A percentile compares a stretch with the other conserved stretches of the same genome.
Evolutionary conservation across 1,140 invertebrate species (phyloP).

Genomic region (Drosophila pandora): DNA sequence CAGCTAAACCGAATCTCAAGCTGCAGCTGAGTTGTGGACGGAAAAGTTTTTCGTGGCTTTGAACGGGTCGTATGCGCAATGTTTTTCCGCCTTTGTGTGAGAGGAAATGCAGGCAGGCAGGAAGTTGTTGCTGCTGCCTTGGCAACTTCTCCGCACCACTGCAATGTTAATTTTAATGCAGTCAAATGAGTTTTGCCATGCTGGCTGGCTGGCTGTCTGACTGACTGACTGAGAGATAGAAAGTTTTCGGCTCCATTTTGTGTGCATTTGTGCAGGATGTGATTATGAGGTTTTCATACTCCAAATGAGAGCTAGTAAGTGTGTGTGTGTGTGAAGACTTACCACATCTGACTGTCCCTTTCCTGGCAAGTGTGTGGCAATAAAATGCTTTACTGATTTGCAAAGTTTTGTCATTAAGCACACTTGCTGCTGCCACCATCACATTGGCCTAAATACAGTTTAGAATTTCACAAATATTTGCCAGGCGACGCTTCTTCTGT

Average conservation of each 20-base stretch:
- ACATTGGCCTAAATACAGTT: slow-evolving; percentile 59
- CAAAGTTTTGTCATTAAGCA: slow-evolving; percentile 79
- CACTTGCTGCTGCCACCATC: slow-evolving; percentile 53
- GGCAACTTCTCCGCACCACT: slow-evolving; percentile 14
- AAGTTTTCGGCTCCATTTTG: slow-evolving; percentile 48
- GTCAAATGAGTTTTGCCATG: slow-evolving; percentile 68
- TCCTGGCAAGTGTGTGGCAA: slow-evolving; percentile 47
- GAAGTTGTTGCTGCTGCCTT: slow-evolving; percentile 47
- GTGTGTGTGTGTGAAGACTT: slow-evolving; percentile 25
- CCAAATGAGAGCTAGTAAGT: slow-evolving; percentile 27
- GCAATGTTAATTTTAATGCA: slow-evolving; percentile 74
- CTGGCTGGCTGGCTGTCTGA: slow-evolving; percentile 14
- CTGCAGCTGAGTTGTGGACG: slow-evolving; percentile 7
- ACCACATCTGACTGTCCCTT: not conserved
- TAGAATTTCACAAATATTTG: slow-evolving; percentile 74
- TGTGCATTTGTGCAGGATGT: slow-evolving; percentile 55
- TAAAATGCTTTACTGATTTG: slow-evolving; percentile 78
- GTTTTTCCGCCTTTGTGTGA: slow-evolving; percentile 18
- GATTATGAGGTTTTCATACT: slow-evolving; percentile 68
- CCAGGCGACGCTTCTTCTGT: slow-evolving; percentile 32
- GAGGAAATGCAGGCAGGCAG: slow-evolving; percentile 53
- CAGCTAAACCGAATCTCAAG: not conserved
- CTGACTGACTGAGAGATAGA: slow-evolving; percentile 32
- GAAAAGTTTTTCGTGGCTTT: slow-evolving; percentile 25
- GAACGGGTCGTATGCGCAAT: slow-evolving; percentile 53